Conservation (phyloP, 2,888 invertebrate genomes). For the Lumbricus terrestris region DNA sequence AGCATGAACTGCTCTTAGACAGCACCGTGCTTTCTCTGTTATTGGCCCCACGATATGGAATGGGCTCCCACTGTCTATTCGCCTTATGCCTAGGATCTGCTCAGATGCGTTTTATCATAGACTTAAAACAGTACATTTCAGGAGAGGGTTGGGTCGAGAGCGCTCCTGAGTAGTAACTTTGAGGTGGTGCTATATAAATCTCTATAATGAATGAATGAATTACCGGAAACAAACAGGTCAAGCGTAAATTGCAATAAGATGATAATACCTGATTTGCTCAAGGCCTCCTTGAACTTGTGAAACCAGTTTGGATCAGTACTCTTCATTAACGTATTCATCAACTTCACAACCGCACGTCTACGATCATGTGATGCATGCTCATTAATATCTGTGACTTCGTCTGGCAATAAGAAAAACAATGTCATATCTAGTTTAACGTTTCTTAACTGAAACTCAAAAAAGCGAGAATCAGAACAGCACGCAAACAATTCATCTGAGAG, state of each 20-base stretch:
- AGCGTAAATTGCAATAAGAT: background rate
- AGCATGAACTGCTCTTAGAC: too few relatives aligned
- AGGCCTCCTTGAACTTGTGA: background rate
- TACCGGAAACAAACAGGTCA: background rate
- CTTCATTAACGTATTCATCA: background rate
- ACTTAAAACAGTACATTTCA: too few relatives aligned
- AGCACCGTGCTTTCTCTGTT: too few relatives aligned
- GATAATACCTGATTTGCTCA: constrained; percentile 9
- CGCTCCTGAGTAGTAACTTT: too few relatives aligned
- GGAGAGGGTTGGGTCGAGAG: too few relatives aligned
- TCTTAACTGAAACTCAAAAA: background rate
- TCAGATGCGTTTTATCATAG: too few relatives aligned
- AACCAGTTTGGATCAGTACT: background rate
- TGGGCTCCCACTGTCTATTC: too few relatives aligned
- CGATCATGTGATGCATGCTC: background rate
- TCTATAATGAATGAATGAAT: too few relatives aligned
- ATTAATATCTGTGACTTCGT: background rate
- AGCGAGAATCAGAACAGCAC: background rate
- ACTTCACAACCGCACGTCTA: background rate
- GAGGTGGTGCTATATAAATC: too few relatives aligned
- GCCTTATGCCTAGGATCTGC: too few relatives aligned
- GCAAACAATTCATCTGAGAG: too few relatives aligned
- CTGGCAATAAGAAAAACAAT: background rate
- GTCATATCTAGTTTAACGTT: background rate
- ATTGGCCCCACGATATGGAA: too few relatives aligned